Evolutionary conservation across 2,888 invertebrate genomes (phyloP).

Genomic region (Tachystola acroxantha): DNA sequence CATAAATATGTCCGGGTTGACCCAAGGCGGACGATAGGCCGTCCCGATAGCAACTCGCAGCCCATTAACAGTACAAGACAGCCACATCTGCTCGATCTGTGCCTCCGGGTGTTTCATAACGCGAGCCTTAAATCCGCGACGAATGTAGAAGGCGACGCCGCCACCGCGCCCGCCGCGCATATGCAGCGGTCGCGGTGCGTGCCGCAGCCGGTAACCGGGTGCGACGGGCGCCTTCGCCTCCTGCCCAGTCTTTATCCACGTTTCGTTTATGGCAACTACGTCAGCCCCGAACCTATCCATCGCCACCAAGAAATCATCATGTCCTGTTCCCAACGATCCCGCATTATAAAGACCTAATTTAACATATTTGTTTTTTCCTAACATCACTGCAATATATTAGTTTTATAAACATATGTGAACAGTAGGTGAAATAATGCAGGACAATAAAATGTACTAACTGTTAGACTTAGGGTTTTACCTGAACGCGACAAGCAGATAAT

Average conservation of each 20-base stretch:
- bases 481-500: too few relatives aligned
- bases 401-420: too few relatives aligned
- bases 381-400: not conserved
- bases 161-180: slow-evolving; percentile 4
- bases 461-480: too few relatives aligned
- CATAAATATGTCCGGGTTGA: not conserved
- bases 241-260: not conserved
- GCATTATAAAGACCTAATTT: slow-evolving; percentile 6
- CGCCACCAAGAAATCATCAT: slow-evolving; percentile 7
- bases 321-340: slow-evolving; percentile 2
- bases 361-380: not conserved
- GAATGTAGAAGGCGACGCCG: not conserved
- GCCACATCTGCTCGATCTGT: not conserved
- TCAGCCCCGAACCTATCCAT: slow-evolving; percentile 3
- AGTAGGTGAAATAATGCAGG: too few relatives aligned
- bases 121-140: not conserved
- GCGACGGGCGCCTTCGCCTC: not conserved
- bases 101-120: not conserved
- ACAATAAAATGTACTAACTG: too few relatives aligned
- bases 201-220: slow-evolving; percentile 3
- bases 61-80: not conserved
- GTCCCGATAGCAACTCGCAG: not conserved
- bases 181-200: not conserved
- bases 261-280: slow-evolving; percentile 4
- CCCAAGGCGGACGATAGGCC: not conserved